Percentiles rank a stretch among this genome's conserved stretches.
phyloP scores from a whole-genome alignment of 92 coral and sea anemone genomes.

The Zoanthus gigantus region DNA sequence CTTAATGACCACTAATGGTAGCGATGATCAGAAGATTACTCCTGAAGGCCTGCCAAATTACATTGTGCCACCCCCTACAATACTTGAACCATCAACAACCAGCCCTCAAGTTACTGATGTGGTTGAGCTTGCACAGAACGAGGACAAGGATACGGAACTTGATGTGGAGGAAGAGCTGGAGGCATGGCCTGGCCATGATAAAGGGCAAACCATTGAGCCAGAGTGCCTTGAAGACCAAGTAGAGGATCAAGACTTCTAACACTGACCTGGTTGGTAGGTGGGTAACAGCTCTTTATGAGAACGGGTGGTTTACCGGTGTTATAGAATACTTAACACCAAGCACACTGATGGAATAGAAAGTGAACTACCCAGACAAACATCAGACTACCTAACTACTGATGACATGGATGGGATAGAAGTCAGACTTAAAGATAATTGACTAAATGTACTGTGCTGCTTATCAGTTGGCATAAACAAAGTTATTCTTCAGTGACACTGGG shows the following conservation, averaged over 20 bases:
- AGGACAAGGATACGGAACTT: too few species aligned
- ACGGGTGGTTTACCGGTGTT: conserved; percentile 57
- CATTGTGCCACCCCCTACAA: too few species aligned
- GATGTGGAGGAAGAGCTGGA: too few species aligned
- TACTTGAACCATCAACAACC: too few species aligned
- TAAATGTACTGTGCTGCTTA: too few species aligned
- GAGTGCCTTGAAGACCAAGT: conserved; percentile 50
- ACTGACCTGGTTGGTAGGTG: conserved; percentile 50
- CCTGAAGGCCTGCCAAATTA: too few species aligned
- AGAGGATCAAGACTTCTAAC: conserved; percentile 48
- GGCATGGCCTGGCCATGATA: conserved; percentile 49
- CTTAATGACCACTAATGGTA: too few species aligned
- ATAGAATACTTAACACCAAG: conserved; percentile 45
- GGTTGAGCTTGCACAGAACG: too few species aligned
- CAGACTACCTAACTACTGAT: conserved; percentile 53
- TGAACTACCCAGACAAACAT: conserved; percentile 54
- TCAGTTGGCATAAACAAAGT: too few species aligned
- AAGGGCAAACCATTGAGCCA: conserved; percentile 56
- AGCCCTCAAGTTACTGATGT: too few species aligned
- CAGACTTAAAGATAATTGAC: conserved; percentile 7
- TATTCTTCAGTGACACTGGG: too few species aligned
- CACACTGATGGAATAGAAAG: conserved; percentile 59
- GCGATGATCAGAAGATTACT: too few species aligned
- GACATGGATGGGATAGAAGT: conserved; percentile 58
- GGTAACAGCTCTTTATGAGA: conserved; percentile 60